Conservation (phyloP, 1,140 invertebrate genomes). For the Apis cerana region DNA sequence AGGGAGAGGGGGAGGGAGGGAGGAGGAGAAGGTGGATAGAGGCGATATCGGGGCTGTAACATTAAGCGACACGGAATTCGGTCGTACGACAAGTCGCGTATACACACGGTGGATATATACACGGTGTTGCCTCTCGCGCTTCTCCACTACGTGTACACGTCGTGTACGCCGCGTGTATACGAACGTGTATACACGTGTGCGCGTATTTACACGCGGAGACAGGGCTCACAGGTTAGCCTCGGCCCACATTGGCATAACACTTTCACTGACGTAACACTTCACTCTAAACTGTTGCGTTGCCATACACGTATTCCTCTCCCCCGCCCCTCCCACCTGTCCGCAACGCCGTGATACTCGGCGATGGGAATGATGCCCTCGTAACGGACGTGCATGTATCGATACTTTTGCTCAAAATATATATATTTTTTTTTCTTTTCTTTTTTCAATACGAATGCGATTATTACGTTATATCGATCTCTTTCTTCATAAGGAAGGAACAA, state of each 20-base stretch:
- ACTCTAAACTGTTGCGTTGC: conserved; percentile 80
- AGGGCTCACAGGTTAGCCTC: conserved; percentile 80
- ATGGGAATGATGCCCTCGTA: conserved; percentile 39
- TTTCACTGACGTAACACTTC: conserved; percentile 82
- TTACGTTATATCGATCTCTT: background rate
- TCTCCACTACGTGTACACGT: conserved; percentile 5
- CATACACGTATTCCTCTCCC: conserved; percentile 52
- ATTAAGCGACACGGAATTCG: conserved; percentile 18
- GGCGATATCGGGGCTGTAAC: background rate
- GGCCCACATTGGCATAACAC: conserved; percentile 82
- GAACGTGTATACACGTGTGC: conserved; percentile 10
- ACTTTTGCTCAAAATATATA: background rate
- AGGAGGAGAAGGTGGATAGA: background rate
- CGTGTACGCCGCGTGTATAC: background rate
- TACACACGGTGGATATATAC: background rate
- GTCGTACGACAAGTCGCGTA: background rate
- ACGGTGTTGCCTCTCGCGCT: conserved; percentile 21
- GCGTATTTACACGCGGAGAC: conserved; percentile 65
- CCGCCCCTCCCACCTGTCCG: conserved; percentile 10
- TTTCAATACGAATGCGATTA: background rate
- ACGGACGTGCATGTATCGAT: background rate
- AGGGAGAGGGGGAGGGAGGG: too few species aligned
- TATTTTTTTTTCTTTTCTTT: too few species aligned
- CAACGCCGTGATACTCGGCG: background rate
- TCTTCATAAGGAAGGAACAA: too few species aligned